A percentile compares a stretch with the other conserved stretches of the same genome.
These are phyloP conservation scores for Galendromus occidentalis DNA, from an alignment of 1,140 invertebrate species.

Conservation along the genomic window DNA sequence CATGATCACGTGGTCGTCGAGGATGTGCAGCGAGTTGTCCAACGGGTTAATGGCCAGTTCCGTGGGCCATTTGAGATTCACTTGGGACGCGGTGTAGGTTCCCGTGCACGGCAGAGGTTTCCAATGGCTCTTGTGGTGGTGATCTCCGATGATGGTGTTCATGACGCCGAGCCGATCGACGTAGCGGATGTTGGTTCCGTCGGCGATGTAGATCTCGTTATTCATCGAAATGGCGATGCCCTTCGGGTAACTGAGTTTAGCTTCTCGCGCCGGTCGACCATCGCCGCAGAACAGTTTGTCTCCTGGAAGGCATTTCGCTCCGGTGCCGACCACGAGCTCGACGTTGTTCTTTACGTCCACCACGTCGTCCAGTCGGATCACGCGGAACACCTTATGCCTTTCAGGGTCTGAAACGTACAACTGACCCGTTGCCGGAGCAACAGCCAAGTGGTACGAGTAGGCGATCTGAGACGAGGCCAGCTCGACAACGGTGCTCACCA, in stretches of 20 bases:
- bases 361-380: slow-evolving; percentile 42
- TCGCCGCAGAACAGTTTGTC: slow-evolving; percentile 78
- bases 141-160: slow-evolving; percentile 65
- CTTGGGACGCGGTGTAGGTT: slow-evolving; percentile 32
- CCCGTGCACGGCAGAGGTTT: slow-evolving; percentile 62
- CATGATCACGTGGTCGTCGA: slow-evolving; percentile 78
- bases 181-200: slow-evolving; percentile 74
- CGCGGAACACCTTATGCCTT: slow-evolving; percentile 44
- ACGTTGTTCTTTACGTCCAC: slow-evolving; percentile 61
- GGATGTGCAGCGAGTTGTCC: slow-evolving; percentile 78
- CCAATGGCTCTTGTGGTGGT: slow-evolving; percentile 76
- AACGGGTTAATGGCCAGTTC: slow-evolving; percentile 73
- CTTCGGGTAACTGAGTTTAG: slow-evolving; percentile 86
- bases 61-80: slow-evolving; percentile 85
- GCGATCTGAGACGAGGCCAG: slow-evolving; percentile 74
- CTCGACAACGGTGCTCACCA: slow-evolving; percentile 76
- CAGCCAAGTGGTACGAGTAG: slow-evolving; percentile 81
- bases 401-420: slow-evolving; percentile 91
- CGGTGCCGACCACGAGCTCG: slow-evolving; percentile 76
- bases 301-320: slow-evolving; percentile 83
- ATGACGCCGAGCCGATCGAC: slow-evolving; percentile 76
- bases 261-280: slow-evolving; percentile 63
- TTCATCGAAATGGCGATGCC: slow-evolving; percentile 76
- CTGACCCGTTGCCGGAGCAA: slow-evolving; percentile 81
- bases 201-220: slow-evolving; percentile 69